phyloP scores from a whole-genome alignment of 2,797 vertebrate genomes.

The Luscinia luscinia region DNA sequence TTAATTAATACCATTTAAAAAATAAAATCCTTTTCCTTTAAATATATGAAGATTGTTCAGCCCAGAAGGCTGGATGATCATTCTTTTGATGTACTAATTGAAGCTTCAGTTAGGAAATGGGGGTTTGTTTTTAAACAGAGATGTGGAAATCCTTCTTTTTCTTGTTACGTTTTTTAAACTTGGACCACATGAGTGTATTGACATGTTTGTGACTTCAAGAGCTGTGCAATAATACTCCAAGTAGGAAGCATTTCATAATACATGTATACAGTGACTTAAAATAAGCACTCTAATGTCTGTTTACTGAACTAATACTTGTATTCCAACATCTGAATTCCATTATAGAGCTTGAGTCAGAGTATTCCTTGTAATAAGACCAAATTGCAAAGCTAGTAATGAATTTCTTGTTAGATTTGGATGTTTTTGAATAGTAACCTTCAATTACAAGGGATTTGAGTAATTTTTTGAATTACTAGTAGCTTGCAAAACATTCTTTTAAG shows the following conservation, averaged over 20 bases:
- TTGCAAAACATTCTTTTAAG: background rate
- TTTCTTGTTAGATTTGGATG: background rate
- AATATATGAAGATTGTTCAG: background rate
- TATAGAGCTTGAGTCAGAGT: conserved; percentile 5
- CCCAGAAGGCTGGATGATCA: background rate
- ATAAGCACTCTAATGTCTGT: background rate
- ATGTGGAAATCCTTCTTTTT: background rate
- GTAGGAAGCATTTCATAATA: background rate
- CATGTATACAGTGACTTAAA: background rate
- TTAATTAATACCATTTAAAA: background rate
- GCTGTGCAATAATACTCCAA: background rate
- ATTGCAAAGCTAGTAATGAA: background rate
- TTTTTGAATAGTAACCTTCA: background rate
- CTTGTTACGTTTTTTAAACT: background rate
- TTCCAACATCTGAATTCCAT: conserved; percentile 3
- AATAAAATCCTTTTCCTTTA: background rate
- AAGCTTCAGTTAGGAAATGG: background rate
- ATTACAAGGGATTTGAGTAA: background rate
- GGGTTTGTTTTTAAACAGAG: background rate
- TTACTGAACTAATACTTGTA: background rate
- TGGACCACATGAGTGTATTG: background rate
- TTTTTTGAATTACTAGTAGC: background rate
- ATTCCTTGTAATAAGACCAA: background rate
- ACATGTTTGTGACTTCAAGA: background rate
- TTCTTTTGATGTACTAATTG: background rate